phyloP scores from a whole-genome alignment of 2,888 invertebrate species.

The Steinernema carpocapsae region DNA sequence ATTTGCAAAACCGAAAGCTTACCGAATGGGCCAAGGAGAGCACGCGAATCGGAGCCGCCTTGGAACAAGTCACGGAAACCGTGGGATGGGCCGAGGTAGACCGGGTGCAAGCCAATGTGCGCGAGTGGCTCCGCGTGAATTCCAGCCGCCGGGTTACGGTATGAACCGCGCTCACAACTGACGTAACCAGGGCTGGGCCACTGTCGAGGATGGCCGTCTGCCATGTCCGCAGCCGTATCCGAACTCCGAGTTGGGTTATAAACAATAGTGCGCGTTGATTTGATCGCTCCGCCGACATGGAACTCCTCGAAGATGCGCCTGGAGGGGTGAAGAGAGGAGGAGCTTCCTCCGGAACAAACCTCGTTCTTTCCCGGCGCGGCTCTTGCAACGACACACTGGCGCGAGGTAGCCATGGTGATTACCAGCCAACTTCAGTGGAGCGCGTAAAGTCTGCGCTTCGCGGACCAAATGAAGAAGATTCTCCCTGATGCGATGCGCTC shows the following conservation, averaged over 20 bases:
- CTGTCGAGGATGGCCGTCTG: background rate
- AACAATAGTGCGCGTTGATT: conserved; percentile 23
- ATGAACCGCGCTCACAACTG: background rate
- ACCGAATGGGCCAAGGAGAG: conserved; percentile 25
- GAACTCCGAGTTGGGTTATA: background rate
- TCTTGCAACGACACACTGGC: conserved; percentile 17
- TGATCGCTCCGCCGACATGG: conserved; percentile 10
- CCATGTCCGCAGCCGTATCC: background rate
- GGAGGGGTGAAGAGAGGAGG: background rate
- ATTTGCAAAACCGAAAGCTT: background rate
- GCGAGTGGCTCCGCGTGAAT: background rate
- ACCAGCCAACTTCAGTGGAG: background rate
- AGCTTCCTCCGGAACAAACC: background rate
- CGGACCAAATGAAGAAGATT: conserved; percentile 10
- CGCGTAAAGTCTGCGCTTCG: conserved; percentile 18
- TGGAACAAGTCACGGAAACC: background rate
- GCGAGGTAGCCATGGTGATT: conserved; percentile 29
- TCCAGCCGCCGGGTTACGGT: background rate
- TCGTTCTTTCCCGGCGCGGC: conserved; percentile 4
- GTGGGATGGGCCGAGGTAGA: conserved; percentile 3
- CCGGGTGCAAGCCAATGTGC: background rate
- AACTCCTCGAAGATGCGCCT: background rate
- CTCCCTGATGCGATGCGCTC: background rate
- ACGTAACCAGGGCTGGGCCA: background rate
- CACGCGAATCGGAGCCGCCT: conserved; percentile 2